Conservation (phyloP, 2,888 invertebrate species). For the Hypselothyrea guttata region DNA sequence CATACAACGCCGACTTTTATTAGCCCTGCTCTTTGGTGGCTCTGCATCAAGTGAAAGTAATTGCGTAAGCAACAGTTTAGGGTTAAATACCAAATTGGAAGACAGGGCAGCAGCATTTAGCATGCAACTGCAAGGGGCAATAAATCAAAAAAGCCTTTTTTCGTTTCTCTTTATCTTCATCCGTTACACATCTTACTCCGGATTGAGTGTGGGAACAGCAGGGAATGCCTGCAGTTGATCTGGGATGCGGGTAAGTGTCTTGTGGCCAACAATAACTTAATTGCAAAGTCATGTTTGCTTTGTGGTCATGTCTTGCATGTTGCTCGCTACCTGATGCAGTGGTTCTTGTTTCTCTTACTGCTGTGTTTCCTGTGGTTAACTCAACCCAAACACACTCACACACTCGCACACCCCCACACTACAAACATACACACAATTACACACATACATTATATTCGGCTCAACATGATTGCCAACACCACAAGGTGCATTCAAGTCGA, state of each 20-base stretch:
- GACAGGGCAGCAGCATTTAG: constrained; percentile 52
- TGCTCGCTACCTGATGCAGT: constrained; percentile 53
- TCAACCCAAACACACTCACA: constrained; percentile 28
- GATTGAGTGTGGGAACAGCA: neutral
- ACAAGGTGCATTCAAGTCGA: constrained; percentile 15
- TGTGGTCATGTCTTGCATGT: constrained; percentile 51
- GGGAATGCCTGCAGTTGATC: constrained; percentile 16
- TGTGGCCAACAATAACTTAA: constrained; percentile 73
- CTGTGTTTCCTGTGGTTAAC: constrained; percentile 35
- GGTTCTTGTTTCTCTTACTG: constrained; percentile 24
- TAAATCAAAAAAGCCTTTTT: constrained; percentile 69
- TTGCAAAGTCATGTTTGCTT: constrained; percentile 78
- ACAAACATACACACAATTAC: constrained; percentile 22
- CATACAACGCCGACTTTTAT: constrained; percentile 45
- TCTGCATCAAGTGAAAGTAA: constrained; percentile 24
- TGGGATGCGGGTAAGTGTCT: constrained; percentile 36
- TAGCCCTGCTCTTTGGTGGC: constrained; percentile 14
- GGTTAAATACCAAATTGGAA: constrained; percentile 52
- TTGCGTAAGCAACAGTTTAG: constrained; percentile 57
- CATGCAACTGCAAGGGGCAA: constrained; percentile 54
- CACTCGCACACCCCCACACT: too few species aligned
- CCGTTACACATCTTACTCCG: neutral
- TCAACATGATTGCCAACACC: constrained; percentile 40
- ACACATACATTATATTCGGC: constrained; percentile 11
- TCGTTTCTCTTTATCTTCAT: neutral